Base-by-base conservation (phyloP, 2,888 invertebrate species). In the Andrena marginata region DNA sequence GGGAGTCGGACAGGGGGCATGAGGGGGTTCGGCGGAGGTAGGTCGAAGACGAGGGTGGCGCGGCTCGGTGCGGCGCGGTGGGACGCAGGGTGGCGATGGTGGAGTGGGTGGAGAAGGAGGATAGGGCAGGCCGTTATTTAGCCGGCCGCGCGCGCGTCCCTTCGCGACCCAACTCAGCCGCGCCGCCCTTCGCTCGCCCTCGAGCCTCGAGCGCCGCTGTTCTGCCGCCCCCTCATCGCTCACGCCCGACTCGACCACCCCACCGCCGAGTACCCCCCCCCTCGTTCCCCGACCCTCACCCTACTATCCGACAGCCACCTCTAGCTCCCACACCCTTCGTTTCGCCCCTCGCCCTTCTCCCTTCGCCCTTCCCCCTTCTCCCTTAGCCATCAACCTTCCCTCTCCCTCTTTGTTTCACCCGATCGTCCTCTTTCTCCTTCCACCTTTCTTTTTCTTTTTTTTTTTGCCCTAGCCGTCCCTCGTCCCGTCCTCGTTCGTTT, bases 71-170 rank as follows among this genome's bases (percentile, higher is more conserved):
- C 54, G 51, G 23, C 63, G 76, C 31, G 80, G 74, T 70, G 31
- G 51, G 81, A 75, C 80, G 73, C 77, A 69, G 83, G 64, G 59
- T 73, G 85, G 82, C 80, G 85, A 82, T 82, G 89, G 85, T 13
- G 26, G 87, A 85, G 91, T 89, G 90, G 91, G 90, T 89, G 90
- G 91, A 90, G 91, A 90, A 91, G 92, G 92, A 86, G 88, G 89
- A 91, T 89, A 91, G 90, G 88, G 89, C 90, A 91, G 87, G 88
- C 91, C 91, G 91, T 91, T 91, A 91, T 91, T 91, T 91, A 91
- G 91, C 91, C 85, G 90, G 89, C 90, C 91, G 91, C 90, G 90
- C 90, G 88, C 86, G 89, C 88, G 81, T 84, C 77, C 92, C 92
- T 92, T 91, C 92, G 92, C 92, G 90, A 92, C 91, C 92, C 89